Evolutionary conservation across 2,797 vertebrate species (phyloP).

Genomic region (Vipera latastei): DNA sequence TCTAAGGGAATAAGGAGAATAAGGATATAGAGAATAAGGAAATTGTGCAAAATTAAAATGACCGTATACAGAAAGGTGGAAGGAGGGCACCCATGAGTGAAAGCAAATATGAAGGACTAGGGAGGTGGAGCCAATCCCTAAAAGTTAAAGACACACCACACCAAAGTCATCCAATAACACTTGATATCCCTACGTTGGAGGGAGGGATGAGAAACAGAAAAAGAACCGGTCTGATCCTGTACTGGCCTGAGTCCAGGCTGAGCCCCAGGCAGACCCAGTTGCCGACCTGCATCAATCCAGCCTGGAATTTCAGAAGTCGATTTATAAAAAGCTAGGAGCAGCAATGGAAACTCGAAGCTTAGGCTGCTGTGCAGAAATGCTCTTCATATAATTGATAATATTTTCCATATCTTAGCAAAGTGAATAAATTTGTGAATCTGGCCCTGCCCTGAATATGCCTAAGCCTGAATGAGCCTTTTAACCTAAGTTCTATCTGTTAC

Average conservation of each 20-base stretch:
- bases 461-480: background rate
- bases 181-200: background rate
- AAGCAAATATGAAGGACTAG: background rate
- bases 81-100: background rate
- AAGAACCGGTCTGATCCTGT: background rate
- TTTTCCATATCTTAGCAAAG: constrained; percentile 18
- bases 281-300: background rate
- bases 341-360: background rate
- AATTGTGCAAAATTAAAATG: background rate
- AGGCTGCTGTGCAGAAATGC: background rate
- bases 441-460: background rate
- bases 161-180: background rate
- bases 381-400: background rate
- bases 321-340: background rate
- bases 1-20: background rate
- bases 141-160: background rate
- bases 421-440: constrained; percentile 16
- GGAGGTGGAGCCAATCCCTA: background rate
- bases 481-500: background rate
- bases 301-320: background rate
- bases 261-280: background rate
- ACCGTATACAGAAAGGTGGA: background rate
- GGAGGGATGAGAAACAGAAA: background rate
- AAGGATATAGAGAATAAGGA: background rate
- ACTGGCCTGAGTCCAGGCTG: background rate